Evolutionary conservation across 2,888 invertebrate genomes (phyloP).

Genomic region (Drosophila paracracens): DNA sequence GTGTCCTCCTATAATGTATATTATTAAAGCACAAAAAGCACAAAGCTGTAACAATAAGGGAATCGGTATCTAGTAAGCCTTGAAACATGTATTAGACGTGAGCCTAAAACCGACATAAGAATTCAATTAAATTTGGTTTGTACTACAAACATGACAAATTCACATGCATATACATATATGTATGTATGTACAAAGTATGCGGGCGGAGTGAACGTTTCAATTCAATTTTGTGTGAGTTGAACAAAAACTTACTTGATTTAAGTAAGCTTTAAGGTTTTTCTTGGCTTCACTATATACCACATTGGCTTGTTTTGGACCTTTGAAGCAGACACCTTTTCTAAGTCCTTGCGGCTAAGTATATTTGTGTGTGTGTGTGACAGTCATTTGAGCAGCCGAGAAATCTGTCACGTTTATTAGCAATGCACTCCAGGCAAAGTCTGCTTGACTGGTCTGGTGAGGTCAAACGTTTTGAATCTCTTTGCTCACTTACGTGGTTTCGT

Average conservation of each 20-base stretch:
- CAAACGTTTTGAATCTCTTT: slow-evolving; percentile 21
- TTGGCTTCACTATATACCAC: slow-evolving; percentile 13
- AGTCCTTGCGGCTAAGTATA: slow-evolving; percentile 23
- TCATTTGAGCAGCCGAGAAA: slow-evolving; percentile 50
- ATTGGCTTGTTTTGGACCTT: slow-evolving; percentile 32
- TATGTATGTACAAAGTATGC: not conserved
- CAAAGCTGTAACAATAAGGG: not conserved
- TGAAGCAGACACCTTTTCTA: slow-evolving; percentile 28
- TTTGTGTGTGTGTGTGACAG: slow-evolving; percentile 27
- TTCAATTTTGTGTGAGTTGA: slow-evolving; percentile 29
- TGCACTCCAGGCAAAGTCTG: slow-evolving; percentile 11
- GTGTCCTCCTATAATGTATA: slow-evolving; percentile 4
- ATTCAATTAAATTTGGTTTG: slow-evolving; percentile 51
- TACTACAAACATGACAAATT: not conserved
- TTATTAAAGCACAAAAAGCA: not conserved
- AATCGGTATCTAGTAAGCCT: slow-evolving; percentile 7
- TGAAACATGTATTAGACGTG: slow-evolving; percentile 15
- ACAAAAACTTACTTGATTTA: slow-evolving; percentile 42
- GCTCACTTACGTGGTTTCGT: slow-evolving; percentile 6
- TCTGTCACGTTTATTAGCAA: slow-evolving; percentile 63
- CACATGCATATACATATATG: not conserved
- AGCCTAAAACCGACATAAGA: slow-evolving; percentile 32
- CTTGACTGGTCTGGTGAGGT: slow-evolving; percentile 19
- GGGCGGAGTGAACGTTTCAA: slow-evolving; percentile 20
- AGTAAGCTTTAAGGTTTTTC: slow-evolving; percentile 49